Percentiles rank a stretch among this genome's conserved stretches.
phyloP scores from a whole-genome alignment of 2,113 vertebrate species.

The Terrapene triunguis region DNA sequence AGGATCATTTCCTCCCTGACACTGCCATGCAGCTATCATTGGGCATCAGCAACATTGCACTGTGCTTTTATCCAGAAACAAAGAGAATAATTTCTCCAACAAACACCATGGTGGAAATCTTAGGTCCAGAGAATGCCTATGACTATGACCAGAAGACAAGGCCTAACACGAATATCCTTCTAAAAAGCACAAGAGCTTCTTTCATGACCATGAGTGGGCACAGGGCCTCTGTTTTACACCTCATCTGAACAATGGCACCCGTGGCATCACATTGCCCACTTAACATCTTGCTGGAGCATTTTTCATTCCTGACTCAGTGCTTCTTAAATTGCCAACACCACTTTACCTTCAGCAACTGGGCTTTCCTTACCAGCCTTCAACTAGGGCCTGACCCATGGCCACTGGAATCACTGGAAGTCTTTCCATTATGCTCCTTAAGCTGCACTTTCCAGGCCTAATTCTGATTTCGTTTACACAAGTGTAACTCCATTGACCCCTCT shows the following conservation, averaged over 20 bases:
- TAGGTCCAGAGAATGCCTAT: no score
- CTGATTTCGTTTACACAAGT: neutral
- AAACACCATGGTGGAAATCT: no score
- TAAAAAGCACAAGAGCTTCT: no score
- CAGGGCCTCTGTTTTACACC: neutral
- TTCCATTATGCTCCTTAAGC: neutral
- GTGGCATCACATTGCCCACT: neutral
- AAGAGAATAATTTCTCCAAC: no score
- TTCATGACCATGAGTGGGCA: no score
- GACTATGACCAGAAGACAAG: no score
- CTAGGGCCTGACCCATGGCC: neutral
- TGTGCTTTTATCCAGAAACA: no score
- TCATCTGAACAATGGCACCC: neutral
- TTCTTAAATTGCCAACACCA: neutral
- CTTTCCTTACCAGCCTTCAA: neutral
- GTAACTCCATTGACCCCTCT: neutral
- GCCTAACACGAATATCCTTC: no score
- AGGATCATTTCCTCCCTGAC: no score
- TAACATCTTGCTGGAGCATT: neutral
- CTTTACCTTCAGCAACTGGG: neutral
- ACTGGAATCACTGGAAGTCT: neutral
- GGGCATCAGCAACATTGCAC: no score
- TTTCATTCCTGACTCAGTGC: neutral
- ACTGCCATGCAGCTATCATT: no score
- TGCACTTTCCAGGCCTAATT: neutral